phyloP scores from a whole-genome alignment of 2,888 invertebrate species.

The Ornithoptera priamus region DNA sequence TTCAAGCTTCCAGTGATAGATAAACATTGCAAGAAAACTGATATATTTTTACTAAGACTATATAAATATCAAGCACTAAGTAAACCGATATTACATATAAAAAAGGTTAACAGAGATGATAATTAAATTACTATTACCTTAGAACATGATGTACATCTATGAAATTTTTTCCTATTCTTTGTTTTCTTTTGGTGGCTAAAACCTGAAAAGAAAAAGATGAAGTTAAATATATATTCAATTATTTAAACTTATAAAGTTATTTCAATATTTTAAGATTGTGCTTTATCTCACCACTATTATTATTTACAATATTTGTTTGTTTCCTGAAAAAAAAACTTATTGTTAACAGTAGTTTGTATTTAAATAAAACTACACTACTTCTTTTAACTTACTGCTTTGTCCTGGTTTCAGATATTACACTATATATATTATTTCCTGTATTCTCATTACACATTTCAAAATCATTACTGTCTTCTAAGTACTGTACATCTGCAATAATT shows the following conservation, averaged over 20 bases:
- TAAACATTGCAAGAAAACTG: too few species aligned
- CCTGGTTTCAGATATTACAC: background rate
- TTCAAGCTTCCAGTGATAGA: too few species aligned
- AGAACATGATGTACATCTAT: constrained; percentile 24
- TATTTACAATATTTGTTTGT: background rate
- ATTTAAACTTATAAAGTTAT: background rate
- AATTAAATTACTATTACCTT: constrained; percentile 17
- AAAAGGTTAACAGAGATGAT: too few species aligned
- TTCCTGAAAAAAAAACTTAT: constrained; percentile 8
- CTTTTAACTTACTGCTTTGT: constrained; percentile 15
- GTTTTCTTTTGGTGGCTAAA: constrained; percentile 3
- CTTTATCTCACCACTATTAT: constrained; percentile 3
- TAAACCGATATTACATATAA: too few species aligned
- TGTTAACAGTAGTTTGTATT: background rate
- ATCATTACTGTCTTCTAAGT: constrained; percentile 31
- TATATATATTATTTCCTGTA: background rate
- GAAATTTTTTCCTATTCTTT: constrained; percentile 6
- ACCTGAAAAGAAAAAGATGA: constrained; percentile 6
- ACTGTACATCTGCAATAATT: constrained; percentile 32
- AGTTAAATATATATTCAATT: background rate
- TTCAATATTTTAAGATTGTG: background rate
- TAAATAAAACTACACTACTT: background rate
- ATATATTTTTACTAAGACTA: too few species aligned
- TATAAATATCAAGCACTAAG: too few species aligned
- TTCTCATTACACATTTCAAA: constrained; percentile 13